Percentiles rank a stretch among this genome's conserved stretches.
Evolutionary conservation across 2,113 vertebrate species (phyloP).

Genomic region (Ia io): DNA sequence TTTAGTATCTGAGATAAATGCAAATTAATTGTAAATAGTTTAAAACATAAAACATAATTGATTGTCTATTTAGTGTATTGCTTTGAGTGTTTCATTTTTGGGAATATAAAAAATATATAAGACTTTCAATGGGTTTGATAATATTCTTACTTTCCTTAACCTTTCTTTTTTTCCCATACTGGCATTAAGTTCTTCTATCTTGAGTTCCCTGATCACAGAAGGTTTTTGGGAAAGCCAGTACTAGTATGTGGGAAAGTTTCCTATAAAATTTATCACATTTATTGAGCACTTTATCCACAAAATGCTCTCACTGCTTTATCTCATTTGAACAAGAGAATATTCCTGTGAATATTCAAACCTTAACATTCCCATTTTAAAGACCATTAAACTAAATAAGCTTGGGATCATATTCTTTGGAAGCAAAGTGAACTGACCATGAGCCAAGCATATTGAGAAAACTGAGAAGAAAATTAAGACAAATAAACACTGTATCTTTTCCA

Average conservation of each 20-base stretch:
- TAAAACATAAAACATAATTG: background rate
- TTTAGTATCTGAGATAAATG: background rate
- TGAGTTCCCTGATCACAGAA: background rate
- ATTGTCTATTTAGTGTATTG: background rate
- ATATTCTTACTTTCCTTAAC: background rate
- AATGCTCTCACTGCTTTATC: background rate
- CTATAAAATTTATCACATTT: background rate
- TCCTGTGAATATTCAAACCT: background rate
- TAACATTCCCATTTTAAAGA: conserved; percentile 44
- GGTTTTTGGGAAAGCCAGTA: background rate
- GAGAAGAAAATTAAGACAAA: conserved; percentile 31
- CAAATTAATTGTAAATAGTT: background rate
- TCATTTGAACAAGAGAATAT: conserved; percentile 6
- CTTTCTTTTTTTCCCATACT: background rate
- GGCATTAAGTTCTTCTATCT: background rate
- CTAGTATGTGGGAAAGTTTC: background rate
- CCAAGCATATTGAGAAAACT: background rate
- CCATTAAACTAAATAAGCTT: background rate
- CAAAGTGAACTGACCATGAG: background rate
- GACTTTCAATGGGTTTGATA: background rate
- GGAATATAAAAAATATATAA: background rate
- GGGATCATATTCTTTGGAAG: background rate
- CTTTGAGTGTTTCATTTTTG: conserved; percentile 27
- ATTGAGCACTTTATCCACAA: background rate
- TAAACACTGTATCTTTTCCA: conserved; percentile 24